Evolutionary conservation across 2,113 vertebrate genomes (phyloP), one percentile per base, ranked within the genome.

Genomic region (Triplophysa siluroides): DNA sequence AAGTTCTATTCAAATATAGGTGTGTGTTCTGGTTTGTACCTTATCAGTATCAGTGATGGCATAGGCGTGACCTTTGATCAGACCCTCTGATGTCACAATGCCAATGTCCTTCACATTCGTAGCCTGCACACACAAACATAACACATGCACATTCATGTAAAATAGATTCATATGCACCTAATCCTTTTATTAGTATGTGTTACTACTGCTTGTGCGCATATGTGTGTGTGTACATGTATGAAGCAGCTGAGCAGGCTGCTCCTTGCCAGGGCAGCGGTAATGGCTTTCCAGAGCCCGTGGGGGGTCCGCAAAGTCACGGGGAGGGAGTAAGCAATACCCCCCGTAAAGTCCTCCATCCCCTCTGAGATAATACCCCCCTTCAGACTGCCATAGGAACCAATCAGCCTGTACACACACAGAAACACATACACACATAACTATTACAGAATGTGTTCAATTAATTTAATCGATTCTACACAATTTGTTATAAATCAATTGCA

Each of bases 331-430:
- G 92, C 93, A 6, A 95, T 93, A 24, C 94, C 94, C 0, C 94
- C 93, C 0, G 94, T 94, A 81, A 95, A 94, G 70, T 95, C 94
- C 80, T 94, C 93, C 93, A 95, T 93, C 13, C 91, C 93, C 81
- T 94, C 94, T 0, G 94, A 93, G 68, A 94, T 93, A 45, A 92
- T 93, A 0, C 94, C 94, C 6, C 93, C 93, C 68, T 90, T 92
- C 82, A 95, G 88, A 81, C 92, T 92, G 47, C 87, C 83, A 1
- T 95, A 95, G 16, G 86, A 92, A 13, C 94, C 93, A 1, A 90
- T 83, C 23, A 95, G 82, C 89, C 94, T 95, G 71, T 21, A 38
- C 23, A 68, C 8, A 54, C 60, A 78, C 6, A 71, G 0, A 78
- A 29, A 86, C 50, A 78, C 63, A 79, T 63, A 78, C 33, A 64